Conservation (phyloP, 2,113 vertebrate species). For the Eptesicus fuscus region DNA sequence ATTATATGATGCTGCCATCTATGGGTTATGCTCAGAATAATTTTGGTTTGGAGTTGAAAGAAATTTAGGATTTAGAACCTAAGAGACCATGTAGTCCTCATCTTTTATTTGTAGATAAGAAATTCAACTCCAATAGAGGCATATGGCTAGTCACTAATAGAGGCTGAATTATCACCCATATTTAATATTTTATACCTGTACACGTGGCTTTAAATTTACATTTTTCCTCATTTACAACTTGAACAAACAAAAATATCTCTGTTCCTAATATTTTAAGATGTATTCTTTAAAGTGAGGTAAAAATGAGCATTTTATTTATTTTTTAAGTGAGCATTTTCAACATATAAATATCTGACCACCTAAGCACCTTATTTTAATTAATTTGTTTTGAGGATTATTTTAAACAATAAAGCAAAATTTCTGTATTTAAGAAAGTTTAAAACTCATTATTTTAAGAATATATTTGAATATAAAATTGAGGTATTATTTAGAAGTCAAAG, state of each 20-base stretch:
- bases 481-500: not conserved
- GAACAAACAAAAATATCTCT: not conserved
- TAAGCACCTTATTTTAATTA: not conserved
- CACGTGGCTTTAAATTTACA: not conserved
- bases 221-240: constrained; percentile 1
- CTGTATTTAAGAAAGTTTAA: not conserved
- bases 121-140: not conserved
- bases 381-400: not conserved
- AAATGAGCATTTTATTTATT: not conserved
- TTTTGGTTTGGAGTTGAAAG: not conserved
- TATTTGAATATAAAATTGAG: not conserved
- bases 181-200: not conserved
- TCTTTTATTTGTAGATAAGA: not conserved
- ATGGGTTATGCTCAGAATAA: constrained; percentile 43
- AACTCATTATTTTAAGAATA: not conserved
- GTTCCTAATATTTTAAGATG: not conserved
- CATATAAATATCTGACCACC: not conserved
- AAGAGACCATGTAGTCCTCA: not conserved
- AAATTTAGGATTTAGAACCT: not conserved
- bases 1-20: constrained; percentile 69
- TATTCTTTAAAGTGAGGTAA: not conserved
- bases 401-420: not conserved
- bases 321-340: not conserved
- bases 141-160: not conserved
- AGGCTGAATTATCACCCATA: not conserved